Evolutionary conservation across 2,113 vertebrate genomes (phyloP), one percentile per base, ranked within the genome.

Genomic region (Cyprinodon variegatus): DNA sequence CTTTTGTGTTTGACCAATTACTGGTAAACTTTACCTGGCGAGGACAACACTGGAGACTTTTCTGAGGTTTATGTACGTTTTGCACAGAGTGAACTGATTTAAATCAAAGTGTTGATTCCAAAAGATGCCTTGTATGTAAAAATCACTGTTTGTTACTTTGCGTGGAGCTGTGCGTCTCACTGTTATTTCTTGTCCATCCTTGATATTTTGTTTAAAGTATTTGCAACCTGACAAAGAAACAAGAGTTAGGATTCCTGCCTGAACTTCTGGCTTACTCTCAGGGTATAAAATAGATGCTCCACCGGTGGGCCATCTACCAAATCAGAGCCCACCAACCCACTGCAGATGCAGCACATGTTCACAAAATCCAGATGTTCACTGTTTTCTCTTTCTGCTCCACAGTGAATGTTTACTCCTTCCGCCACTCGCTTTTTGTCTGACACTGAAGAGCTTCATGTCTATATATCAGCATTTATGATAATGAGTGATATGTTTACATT

Each of bases 401-500:
- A 15, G 48, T 50, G 46, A 53, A 17, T 20, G 17, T 53, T 53
- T 4, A 14, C 15, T 2, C n/a, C n/a, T 57, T n/a, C 50, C 3
- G 50, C 17, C 8, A 57, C 50, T 41, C n/a, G 0, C 50, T n/a
- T 57, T n/a, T 57, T 37, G 22, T 62, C 38, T 37, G 13, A 15
- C 37, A 17, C 15, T 62, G n/a, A 15, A 38, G 37, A 57, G 20
- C 50, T n/a, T n/a, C 17, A n/a, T 0, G 50, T 20, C 17, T 20
- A 53, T 6, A 9, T 57, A 57, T 45, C 43, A 45, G 9, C 50
- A n/a, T 5, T 20, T 10, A 53, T 1, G 17, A 50, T 17, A 7
- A 57, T 57, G 50, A 62, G 9, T 72, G 4, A 11, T 61, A n/a
- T 82, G 84, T 85, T 86, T 85, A 85, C 77, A 62, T 76, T 86